phyloP scores from a whole-genome alignment of 1,140 invertebrate genomes.

The Agrilus planipennis region DNA sequence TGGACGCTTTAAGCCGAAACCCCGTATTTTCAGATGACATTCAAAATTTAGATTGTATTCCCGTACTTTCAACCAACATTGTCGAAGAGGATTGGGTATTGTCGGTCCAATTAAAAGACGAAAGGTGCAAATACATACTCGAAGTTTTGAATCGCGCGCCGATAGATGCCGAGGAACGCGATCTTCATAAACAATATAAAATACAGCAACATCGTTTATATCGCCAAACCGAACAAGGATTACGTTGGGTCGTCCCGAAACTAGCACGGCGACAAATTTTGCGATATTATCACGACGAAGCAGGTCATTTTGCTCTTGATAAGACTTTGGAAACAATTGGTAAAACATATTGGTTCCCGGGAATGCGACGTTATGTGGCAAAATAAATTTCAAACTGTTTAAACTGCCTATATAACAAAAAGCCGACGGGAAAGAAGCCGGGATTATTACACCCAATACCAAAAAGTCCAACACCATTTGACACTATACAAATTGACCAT shows the following conservation, averaged over 20 bases:
- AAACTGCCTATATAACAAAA: constrained; percentile 12
- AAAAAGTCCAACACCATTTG: neutral
- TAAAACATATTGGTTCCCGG: constrained; percentile 11
- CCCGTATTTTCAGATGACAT: neutral
- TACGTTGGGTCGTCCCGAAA: neutral
- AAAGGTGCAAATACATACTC: neutral
- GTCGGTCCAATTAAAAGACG: neutral
- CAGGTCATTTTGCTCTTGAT: neutral
- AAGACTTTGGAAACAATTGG: neutral
- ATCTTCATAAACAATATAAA: constrained; percentile 30
- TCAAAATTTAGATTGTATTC: too few species aligned
- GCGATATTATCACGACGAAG: neutral
- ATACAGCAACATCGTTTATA: too few species aligned
- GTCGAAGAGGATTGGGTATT: neutral
- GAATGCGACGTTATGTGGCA: constrained; percentile 12
- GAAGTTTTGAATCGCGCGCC: neutral
- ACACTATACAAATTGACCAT: neutral
- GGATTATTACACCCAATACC: constrained; percentile 12
- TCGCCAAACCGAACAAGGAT: too few species aligned
- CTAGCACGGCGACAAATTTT: neutral
- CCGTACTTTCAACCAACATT: neutral
- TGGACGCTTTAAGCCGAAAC: constrained; percentile 27
- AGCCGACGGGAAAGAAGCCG: constrained; percentile 12
- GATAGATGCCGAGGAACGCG: constrained; percentile 6
- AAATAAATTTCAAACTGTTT: constrained; percentile 13